phyloP scores from a whole-genome alignment of 2,797 vertebrate species.

The Ctenopoma kingsleyae region DNA sequence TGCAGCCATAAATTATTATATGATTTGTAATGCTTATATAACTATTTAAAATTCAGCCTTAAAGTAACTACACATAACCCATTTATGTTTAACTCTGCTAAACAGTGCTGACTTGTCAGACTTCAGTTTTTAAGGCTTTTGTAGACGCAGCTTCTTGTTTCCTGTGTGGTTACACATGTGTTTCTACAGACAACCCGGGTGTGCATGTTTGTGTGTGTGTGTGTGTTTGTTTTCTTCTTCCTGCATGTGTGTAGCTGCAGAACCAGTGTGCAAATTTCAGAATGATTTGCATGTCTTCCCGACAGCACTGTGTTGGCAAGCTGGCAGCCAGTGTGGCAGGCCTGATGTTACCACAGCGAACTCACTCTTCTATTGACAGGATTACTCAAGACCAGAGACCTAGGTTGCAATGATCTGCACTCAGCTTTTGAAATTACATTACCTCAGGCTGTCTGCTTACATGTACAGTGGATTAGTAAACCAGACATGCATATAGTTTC shows the following conservation, averaged over 20 bases:
- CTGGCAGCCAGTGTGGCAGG: slow-evolving; percentile 33
- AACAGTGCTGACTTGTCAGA: background rate
- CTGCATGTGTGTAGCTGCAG: slow-evolving; percentile 59
- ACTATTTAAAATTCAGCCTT: background rate
- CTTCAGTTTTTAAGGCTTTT: slow-evolving; percentile 16
- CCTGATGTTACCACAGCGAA: slow-evolving; percentile 31
- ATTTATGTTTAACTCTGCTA: slow-evolving; percentile 1
- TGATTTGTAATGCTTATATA: no score
- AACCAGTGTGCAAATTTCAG: slow-evolving; percentile 74
- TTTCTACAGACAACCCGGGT: slow-evolving; percentile 33
- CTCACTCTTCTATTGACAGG: slow-evolving; percentile 38
- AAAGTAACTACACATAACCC: background rate
- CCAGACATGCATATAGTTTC: background rate
- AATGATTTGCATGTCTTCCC: slow-evolving; percentile 79
- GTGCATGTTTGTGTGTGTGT: slow-evolving; percentile 5
- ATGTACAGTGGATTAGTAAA: background rate
- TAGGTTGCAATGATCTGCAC: background rate
- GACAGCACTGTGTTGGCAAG: slow-evolving; percentile 34
- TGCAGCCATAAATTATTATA: background rate
- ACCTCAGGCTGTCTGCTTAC: background rate
- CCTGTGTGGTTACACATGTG: slow-evolving; percentile 68
- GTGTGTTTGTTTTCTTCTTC: slow-evolving; percentile 40
- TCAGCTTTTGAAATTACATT: background rate
- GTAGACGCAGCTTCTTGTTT: slow-evolving; percentile 45
- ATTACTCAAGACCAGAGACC: background rate